phyloP scores from a whole-genome alignment of 2,888 invertebrate genomes.

The Tipula confusa region DNA sequence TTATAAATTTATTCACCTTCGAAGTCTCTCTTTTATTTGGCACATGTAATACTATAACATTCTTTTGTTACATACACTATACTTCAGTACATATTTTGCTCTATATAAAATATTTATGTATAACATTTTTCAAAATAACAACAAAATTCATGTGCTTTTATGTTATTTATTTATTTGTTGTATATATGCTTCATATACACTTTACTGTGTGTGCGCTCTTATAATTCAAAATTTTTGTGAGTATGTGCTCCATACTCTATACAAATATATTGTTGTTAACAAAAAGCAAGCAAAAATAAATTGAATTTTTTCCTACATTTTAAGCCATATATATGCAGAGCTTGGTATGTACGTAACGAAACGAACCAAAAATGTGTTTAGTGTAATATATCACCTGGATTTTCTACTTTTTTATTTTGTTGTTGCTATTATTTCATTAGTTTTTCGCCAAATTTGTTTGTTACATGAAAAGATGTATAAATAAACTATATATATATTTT shows the following conservation, averaged over 20 bases:
- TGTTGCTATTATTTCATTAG: background rate
- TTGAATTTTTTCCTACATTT: background rate
- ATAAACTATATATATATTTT: background rate
- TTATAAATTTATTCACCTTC: background rate
- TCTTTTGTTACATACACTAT: background rate
- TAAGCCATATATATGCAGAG: background rate
- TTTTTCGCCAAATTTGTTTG: background rate
- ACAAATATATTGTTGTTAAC: background rate
- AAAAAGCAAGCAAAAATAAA: conserved; percentile 17
- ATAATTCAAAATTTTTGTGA: background rate
- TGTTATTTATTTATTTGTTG: background rate
- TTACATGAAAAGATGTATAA: background rate
- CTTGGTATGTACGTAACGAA: background rate
- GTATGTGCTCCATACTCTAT: background rate
- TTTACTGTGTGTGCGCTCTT: background rate
- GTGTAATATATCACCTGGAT: background rate
- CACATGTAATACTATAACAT: background rate
- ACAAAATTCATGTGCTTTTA: background rate
- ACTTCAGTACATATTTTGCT: background rate
- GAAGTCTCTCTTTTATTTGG: background rate
- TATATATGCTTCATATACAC: background rate
- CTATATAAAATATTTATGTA: background rate
- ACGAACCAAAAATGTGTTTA: conserved; percentile 17
- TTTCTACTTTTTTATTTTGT: background rate
- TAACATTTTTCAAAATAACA: background rate